Evolutionary conservation across 2,797 vertebrate species (phyloP).

Genomic region (Odontamblyopus lacepedii): DNA sequence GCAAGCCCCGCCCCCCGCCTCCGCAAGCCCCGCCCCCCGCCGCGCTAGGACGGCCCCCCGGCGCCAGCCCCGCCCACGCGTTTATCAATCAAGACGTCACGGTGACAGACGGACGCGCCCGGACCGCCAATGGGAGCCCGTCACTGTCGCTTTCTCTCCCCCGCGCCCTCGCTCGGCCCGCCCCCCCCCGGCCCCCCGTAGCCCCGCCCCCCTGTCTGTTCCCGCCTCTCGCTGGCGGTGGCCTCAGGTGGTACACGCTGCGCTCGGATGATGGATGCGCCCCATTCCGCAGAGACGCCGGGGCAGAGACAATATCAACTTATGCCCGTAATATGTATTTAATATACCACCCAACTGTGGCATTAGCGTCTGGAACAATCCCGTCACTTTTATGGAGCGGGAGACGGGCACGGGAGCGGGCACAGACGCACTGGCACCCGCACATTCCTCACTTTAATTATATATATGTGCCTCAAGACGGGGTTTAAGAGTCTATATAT

Average conservation of each 20-base stretch:
- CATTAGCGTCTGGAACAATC: neutral
- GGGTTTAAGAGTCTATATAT: too few species aligned
- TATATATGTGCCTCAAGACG: too few species aligned
- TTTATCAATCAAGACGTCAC: conserved; percentile 86
- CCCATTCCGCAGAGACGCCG: conserved; percentile 85
- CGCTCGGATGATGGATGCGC: conserved; percentile 86
- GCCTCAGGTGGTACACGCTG: conserved; percentile 66
- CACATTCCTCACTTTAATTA: neutral
- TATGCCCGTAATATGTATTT: neutral
- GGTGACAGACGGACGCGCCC: conserved; percentile 81
- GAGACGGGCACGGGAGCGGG: neutral
- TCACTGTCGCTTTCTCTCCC: conserved; percentile 8
- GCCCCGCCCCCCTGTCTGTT: conserved; percentile 43
- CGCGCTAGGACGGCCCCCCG: conserved; percentile 86
- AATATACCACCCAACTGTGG: neutral
- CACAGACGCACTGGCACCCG: neutral
- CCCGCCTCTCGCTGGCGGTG: conserved; percentile 24
- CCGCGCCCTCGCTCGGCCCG: conserved; percentile 8
- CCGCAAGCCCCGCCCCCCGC: conserved; percentile 66
- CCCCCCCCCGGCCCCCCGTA: neutral
- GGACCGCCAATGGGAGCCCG: conserved; percentile 71
- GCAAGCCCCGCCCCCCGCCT: conserved; percentile 60
- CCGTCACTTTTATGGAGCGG: neutral
- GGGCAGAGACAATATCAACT: conserved; percentile 67
- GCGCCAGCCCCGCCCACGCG: conserved; percentile 86